Conservation (phyloP, 2,797 vertebrate species). For the Poecilia picta region DNA sequence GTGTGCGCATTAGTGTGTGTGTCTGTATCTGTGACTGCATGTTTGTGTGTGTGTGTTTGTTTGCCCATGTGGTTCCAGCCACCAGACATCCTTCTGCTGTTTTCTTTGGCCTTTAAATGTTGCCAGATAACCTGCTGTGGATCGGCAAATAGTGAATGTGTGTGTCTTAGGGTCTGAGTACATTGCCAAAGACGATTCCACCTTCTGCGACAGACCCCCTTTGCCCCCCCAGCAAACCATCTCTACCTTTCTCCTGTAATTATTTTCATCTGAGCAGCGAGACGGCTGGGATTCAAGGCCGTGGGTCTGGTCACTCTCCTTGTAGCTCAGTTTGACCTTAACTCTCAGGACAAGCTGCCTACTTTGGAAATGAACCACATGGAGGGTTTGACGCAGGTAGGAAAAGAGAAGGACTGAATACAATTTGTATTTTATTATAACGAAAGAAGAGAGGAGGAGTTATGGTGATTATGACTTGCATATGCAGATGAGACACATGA, state of each 20-base stretch:
- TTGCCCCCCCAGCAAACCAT: slow-evolving; percentile 29
- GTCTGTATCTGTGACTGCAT: not conserved
- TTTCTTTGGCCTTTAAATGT: slow-evolving; percentile 66
- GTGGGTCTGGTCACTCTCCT: slow-evolving; percentile 50
- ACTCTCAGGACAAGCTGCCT: slow-evolving; percentile 27
- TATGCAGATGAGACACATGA: not conserved
- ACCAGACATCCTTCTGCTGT: slow-evolving; percentile 38
- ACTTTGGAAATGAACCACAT: slow-evolving; percentile 46
- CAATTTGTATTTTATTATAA: not conserved
- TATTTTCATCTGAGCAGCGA: slow-evolving; percentile 58
- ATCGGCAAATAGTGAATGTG: slow-evolving; percentile 19
- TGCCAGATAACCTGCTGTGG: slow-evolving; percentile 66
- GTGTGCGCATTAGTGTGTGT: slow-evolving; percentile 25
- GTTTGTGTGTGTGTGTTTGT: slow-evolving; percentile 34
- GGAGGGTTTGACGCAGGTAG: not conserved
- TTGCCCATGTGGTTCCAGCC: slow-evolving; percentile 56
- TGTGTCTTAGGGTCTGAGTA: slow-evolving; percentile 30
- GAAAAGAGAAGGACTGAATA: not conserved
- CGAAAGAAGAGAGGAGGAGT: not conserved
- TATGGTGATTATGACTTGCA: slow-evolving; percentile 7
- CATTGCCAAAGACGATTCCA: slow-evolving; percentile 59
- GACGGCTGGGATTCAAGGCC: slow-evolving; percentile 39
- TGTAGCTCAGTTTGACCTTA: slow-evolving; percentile 44
- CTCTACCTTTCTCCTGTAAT: slow-evolving; percentile 59
- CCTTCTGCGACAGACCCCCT: slow-evolving; percentile 51